Evolutionary conservation across 2,888 invertebrate genomes (phyloP).

Genomic region (Limenitis camilla): DNA sequence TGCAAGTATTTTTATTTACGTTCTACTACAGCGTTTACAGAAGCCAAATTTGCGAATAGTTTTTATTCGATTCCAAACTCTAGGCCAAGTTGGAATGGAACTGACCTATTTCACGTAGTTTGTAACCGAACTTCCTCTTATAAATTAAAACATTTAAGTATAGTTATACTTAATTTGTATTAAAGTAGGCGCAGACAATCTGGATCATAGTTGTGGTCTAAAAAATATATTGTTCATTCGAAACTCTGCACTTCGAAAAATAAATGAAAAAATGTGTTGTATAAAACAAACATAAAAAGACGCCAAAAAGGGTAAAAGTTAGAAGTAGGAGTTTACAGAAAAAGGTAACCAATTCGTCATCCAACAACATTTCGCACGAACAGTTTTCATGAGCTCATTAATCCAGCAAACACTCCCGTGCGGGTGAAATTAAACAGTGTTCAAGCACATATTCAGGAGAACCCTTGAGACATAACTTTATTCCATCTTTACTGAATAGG

Average conservation of each 20-base stretch:
- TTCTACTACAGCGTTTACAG: background rate
- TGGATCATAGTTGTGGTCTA: no score
- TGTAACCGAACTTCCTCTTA: slow-evolving; percentile 1
- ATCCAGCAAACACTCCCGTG: slow-evolving; percentile 1
- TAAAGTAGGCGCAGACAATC: background rate
- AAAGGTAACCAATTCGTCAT: background rate
- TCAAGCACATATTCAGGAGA: slow-evolving; percentile 1
- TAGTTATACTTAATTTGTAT: background rate
- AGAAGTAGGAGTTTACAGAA: background rate
- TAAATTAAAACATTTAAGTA: slow-evolving; percentile 1
- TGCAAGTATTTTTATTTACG: no score
- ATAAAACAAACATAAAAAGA: no score
- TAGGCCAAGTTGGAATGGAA: slow-evolving; percentile 1
- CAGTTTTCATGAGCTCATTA: slow-evolving; percentile 7
- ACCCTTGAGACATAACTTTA: slow-evolving; percentile 7
- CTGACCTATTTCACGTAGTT: slow-evolving; percentile 8
- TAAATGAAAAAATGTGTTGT: no score
- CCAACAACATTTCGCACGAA: slow-evolving; percentile 2
- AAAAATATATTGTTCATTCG: no score
- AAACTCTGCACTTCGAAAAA: no score
- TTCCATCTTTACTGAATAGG: slow-evolving; percentile 1
- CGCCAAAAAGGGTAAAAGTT: background rate
- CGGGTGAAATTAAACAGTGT: background rate
- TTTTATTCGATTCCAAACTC: slow-evolving; percentile 1
- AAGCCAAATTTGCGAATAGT: background rate